Conservation (phyloP, 1,140 invertebrate species). For the Episyrphus balteatus region DNA sequence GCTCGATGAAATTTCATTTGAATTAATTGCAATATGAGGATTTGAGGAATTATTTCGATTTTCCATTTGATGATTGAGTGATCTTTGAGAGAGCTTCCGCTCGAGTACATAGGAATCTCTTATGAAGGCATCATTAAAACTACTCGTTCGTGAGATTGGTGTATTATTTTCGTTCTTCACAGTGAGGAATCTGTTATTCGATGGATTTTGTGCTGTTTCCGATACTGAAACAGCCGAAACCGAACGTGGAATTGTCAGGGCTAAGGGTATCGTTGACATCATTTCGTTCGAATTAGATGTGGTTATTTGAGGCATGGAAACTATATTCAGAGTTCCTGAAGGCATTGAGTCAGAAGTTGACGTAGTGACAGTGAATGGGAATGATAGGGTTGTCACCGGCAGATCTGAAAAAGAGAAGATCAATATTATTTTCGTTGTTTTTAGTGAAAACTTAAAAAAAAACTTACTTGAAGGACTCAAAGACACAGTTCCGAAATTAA, state of each 20-base stretch:
- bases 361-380: conserved; percentile 28
- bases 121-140: conserved; percentile 19
- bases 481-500: conserved; percentile 4
- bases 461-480: conserved; percentile 10
- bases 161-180: too few relatives aligned
- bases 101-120: conserved; percentile 16
- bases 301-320: conserved; percentile 28
- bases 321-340: conserved; percentile 26
- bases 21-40: not conserved
- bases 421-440: not conserved
- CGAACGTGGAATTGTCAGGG: conserved; percentile 25
- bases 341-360: conserved; percentile 19
- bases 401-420: conserved; percentile 10
- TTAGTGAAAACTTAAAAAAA: not conserved
- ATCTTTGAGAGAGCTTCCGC: conserved; percentile 21
- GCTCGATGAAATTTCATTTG: not conserved
- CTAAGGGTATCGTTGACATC: conserved; percentile 30
- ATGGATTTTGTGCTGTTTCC: conserved; percentile 5
- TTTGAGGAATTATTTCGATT: not conserved
- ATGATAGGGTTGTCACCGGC: conserved; percentile 23
- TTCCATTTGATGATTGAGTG: conserved; percentile 5
- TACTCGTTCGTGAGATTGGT: conserved; percentile 25
- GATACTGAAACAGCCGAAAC: conserved; percentile 24
- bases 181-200: too few relatives aligned
- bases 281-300: conserved; percentile 15